A percentile compares a stretch with the other conserved stretches of the same genome.
These are phyloP conservation scores for Deilephila porcellus DNA, from an alignment of 2,888 invertebrate species.

Conservation along the genomic window DNA sequence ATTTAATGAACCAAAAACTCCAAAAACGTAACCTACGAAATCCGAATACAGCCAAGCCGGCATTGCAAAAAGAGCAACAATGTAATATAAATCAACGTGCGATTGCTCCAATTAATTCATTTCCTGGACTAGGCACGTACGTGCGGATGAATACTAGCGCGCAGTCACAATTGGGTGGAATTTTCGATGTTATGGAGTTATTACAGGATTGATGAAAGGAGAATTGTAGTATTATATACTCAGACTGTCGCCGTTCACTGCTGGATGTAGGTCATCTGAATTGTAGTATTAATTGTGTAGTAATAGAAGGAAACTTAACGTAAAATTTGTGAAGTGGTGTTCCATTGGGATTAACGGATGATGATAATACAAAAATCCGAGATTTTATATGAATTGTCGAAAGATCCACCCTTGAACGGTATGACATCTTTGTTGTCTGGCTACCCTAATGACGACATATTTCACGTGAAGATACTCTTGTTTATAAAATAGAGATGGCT, in stretches of 20 bases:
- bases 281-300: no score
- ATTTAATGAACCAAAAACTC: not conserved
- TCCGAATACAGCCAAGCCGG: not conserved
- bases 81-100: constrained; percentile 63
- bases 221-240: no score
- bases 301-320: no score
- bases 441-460: not conserved
- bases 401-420: constrained; percentile 4
- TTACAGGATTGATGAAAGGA: no score
- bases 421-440: not conserved
- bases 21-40: constrained; percentile 39
- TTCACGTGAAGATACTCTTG: not conserved
- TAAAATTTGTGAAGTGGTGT: no score
- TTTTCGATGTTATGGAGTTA: not conserved
- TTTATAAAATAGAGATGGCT: not conserved
- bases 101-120: constrained; percentile 67
- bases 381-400: no score
- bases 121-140: constrained; percentile 54
- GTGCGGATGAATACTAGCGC: constrained; percentile 45
- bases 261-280: no score
- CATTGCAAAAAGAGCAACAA: constrained; percentile 9
- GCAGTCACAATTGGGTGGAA: not conserved
- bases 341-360: no score
- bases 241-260: no score
- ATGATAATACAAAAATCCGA: no score